Base-by-base conservation (phyloP, 2,888 invertebrate species). In the Homarus gammarus region DNA sequence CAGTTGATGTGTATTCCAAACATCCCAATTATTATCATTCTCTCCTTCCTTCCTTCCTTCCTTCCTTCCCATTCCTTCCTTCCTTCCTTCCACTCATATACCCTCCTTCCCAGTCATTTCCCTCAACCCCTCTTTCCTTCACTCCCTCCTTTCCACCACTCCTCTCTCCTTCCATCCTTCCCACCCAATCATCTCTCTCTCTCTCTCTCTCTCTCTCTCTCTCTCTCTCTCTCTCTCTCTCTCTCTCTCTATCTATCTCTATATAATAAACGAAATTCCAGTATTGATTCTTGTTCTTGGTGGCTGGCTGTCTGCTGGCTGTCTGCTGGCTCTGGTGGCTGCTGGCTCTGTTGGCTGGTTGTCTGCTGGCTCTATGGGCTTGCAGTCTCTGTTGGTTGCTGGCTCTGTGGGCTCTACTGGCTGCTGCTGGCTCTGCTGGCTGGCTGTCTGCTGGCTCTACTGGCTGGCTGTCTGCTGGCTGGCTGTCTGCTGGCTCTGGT, bases 281-380 rank as follows among this genome's bases (percentile, higher is more conserved):
- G 82, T 68, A 82, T 82, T 82, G 82, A 70, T 82, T 82, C 68
- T 68, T 61, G 27, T 64, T 18, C 81, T 61, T 36, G 68, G 82
- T 68, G 68, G 44, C n/a, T n/a, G n/a, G n/a, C n/a, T n/a, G n/a
- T n/a, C n/a, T n/a, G n/a, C n/a, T n/a, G n/a, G n/a, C n/a, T 70
- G 12, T 31, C 27, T 49, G 31, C 15, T 27, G 22, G 40, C 44
- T 49, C 22, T 73, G n/a, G n/a, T n/a, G n/a, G n/a, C n/a, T n/a
- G n/a, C n/a, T n/a, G n/a, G n/a, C n/a, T n/a, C n/a, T n/a, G n/a
- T n/a, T n/a, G n/a, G 27, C 44, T 49, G 31, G 22, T 36, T 70
- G 12, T 31, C 27, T 49, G 31, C 15, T 27, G 22, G 40, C 44
- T 49, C 22, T 73, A 38, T 75, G 75, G 44, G 49, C 31, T 56